Evolutionary conservation across 2,888 invertebrate genomes (phyloP).

Genomic region (Polyploca ridens): DNA sequence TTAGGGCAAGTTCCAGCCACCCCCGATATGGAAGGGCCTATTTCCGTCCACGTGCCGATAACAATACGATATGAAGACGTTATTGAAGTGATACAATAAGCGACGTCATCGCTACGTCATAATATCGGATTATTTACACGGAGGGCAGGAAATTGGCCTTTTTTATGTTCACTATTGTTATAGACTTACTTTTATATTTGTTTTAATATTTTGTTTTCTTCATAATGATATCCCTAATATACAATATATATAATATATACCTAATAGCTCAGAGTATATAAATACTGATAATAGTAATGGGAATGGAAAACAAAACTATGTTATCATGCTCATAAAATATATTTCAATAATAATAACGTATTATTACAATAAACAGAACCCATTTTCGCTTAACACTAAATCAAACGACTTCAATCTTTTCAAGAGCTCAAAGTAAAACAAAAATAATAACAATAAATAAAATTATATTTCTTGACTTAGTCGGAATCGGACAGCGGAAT

Average conservation of each 20-base stretch:
- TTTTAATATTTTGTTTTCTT: too few species aligned
- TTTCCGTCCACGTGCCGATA: slow-evolving; percentile 78
- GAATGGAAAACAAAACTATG: slow-evolving; percentile 13
- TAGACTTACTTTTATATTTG: not conserved
- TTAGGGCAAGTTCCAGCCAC: slow-evolving; percentile 10
- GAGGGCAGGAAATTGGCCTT: slow-evolving; percentile 75
- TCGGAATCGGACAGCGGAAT: slow-evolving; percentile 70
- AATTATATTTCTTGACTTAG: slow-evolving; percentile 36
- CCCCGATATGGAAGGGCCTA: slow-evolving; percentile 55
- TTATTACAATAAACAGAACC: slow-evolving; percentile 48
- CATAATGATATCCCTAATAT: too few species aligned
- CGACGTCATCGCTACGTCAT: slow-evolving; percentile 68
- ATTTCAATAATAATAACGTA: slow-evolving; percentile 20
- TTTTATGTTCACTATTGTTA: slow-evolving; percentile 29
- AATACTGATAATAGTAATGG: slow-evolving; percentile 14
- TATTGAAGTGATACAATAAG: slow-evolving; percentile 58
- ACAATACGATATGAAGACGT: slow-evolving; percentile 63
- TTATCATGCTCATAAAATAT: slow-evolving; percentile 31
- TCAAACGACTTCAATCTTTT: slow-evolving; percentile 55
- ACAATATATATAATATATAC: too few species aligned
- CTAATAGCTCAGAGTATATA: too few species aligned
- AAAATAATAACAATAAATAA: slow-evolving; percentile 35
- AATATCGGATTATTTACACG: slow-evolving; percentile 70
- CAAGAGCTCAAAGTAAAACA: slow-evolving; percentile 43
- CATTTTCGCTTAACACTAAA: slow-evolving; percentile 69